Conservation (phyloP, 1,140 invertebrate species). For the Drosophila repletoides region DNA sequence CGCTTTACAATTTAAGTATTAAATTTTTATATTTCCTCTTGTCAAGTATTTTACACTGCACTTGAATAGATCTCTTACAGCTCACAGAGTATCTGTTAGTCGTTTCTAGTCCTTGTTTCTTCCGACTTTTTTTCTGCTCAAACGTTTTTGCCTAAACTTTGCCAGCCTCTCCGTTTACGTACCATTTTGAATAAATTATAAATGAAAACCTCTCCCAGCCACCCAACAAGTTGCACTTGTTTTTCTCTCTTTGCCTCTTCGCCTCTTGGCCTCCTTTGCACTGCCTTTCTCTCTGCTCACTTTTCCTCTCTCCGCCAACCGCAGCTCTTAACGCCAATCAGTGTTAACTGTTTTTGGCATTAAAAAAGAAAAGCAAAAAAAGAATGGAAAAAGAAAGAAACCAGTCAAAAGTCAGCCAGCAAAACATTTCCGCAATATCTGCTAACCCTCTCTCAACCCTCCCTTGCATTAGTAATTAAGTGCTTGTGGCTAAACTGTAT, state of each 20-base stretch:
- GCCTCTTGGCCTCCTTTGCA: neutral
- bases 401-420: conserved; percentile 33
- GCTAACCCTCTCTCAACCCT: conserved; percentile 8
- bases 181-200: neutral
- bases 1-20: too few species aligned
- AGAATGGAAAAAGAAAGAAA: neutral
- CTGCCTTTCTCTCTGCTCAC: neutral
- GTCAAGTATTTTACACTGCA: too few species aligned
- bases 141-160: neutral
- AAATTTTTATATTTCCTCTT: too few species aligned
- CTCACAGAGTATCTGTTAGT: too few species aligned
- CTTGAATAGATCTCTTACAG: too few species aligned
- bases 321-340: neutral
- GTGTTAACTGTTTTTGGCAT: conserved; percentile 14
- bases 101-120: too few species aligned
- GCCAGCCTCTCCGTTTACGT: neutral
- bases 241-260: neutral
- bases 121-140: too few species aligned
- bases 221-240: neutral
- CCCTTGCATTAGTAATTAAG: conserved; percentile 77
- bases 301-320: neutral
- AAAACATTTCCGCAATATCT: conserved; percentile 51
- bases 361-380: neutral
- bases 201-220: neutral
- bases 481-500: conserved; percentile 82